Conservation (phyloP, 2,888 invertebrate species). For the Balanococcus diminutus region DNA sequence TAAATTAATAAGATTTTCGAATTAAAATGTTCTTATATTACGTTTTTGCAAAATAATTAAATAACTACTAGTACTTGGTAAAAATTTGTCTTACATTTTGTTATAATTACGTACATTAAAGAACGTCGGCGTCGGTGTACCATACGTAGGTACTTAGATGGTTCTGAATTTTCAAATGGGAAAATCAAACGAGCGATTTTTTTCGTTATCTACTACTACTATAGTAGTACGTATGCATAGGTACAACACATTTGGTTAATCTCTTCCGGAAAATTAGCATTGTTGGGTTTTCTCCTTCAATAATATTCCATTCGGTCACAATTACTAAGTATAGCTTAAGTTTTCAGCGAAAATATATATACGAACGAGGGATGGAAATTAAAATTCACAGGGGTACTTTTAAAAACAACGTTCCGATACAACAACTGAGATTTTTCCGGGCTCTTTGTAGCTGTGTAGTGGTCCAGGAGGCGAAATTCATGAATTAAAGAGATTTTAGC, state of each 20-base stretch:
- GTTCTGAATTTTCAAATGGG: background rate
- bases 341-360: background rate
- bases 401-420: background rate
- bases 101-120: background rate
- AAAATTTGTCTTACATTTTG: background rate
- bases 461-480: constrained; percentile 6
- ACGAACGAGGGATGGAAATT: background rate
- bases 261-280: no score
- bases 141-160: background rate
- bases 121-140: background rate
- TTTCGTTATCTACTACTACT: no score
- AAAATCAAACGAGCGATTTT: background rate
- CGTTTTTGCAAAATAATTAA: background rate
- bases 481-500: constrained; percentile 28
- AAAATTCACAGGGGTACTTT: background rate
- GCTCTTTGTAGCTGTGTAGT: background rate
- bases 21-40: background rate
- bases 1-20: constrained; percentile 21
- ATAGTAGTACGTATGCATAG: no score
- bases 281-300: no score
- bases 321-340: background rate
- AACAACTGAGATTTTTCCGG: background rate
- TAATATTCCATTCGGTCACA: background rate
- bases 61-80: background rate
- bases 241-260: no score